phyloP scores from a whole-genome alignment of 1,140 invertebrate species.

The Cotesia typhae region DNA sequence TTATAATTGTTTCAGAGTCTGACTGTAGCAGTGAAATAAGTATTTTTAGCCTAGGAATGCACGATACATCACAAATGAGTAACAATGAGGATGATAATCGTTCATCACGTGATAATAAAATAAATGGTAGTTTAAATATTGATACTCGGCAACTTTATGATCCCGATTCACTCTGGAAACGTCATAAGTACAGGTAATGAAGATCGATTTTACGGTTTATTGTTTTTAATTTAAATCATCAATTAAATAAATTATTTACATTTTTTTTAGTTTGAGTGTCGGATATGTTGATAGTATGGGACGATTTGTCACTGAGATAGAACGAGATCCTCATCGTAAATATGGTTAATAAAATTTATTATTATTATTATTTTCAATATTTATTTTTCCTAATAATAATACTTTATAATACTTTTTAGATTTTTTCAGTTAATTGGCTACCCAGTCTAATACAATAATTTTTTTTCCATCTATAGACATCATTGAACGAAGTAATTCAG shows the following conservation, averaged over 20 bases:
- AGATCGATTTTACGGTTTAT: conserved; percentile 34
- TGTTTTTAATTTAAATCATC: not conserved
- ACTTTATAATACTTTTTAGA: not conserved
- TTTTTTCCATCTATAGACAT: no score
- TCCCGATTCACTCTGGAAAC: conserved; percentile 85
- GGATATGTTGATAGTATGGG: conserved; percentile 86
- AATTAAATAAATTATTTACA: conserved; percentile 20
- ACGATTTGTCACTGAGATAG: conserved; percentile 88
- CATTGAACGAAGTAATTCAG: no score
- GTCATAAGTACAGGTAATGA: conserved; percentile 70
- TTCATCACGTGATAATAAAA: conserved; percentile 53
- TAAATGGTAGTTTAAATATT: conserved; percentile 77
- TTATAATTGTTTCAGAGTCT: conserved; percentile 61
- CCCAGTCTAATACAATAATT: no score
- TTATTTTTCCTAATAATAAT: not conserved
- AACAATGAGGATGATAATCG: conserved; percentile 66
- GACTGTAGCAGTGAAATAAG: conserved; percentile 79
- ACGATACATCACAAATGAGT: conserved; percentile 76
- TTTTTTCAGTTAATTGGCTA: no score
- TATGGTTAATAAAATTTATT: conserved; percentile 51
- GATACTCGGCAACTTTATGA: conserved; percentile 82
- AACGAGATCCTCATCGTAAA: conserved; percentile 82
- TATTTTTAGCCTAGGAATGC: conserved; percentile 68
- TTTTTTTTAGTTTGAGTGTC: conserved; percentile 75
- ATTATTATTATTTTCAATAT: not conserved